These are phyloP conservation scores for Oxygymnocypris stewartii DNA, from an alignment of 2,113 vertebrate species.

Conservation along the genomic window DNA sequence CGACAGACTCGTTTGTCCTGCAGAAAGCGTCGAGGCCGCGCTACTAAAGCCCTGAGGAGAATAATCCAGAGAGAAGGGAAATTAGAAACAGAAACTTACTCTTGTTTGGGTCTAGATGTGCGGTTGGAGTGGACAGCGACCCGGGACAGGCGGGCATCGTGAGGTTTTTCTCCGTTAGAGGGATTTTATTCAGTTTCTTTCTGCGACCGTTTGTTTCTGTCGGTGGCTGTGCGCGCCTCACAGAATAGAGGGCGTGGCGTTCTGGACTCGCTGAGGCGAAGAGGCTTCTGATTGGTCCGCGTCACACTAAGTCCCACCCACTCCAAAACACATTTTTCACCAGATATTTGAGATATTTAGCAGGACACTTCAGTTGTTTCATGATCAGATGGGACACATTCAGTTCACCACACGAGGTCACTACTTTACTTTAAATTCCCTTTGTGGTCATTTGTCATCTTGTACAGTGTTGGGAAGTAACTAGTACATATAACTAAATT, in stretches of 20 bases:
- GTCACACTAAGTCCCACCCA: not conserved
- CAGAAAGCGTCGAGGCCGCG: constrained; percentile 30
- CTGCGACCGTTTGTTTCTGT: constrained; percentile 26
- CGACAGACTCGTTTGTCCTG: not conserved
- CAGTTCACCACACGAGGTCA: not conserved
- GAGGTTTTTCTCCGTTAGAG: not conserved
- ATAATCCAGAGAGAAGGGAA: not conserved
- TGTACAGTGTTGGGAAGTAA: no score
- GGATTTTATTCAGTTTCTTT: not conserved
- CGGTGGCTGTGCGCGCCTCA: no score
- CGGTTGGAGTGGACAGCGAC: not conserved
- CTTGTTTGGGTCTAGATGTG: not conserved
- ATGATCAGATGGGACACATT: not conserved
- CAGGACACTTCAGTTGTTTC: not conserved
- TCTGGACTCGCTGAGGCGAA: not conserved
- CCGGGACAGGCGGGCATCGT: not conserved
- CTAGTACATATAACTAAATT: no score
- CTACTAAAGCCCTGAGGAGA: constrained; percentile 2
- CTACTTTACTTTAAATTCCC: not conserved
- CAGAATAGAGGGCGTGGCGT: not conserved
- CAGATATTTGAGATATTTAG: not conserved
- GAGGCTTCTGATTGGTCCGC: not conserved
- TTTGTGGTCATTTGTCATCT: no score
- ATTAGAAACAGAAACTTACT: constrained; percentile 16
- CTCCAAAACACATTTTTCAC: not conserved